phyloP scores from a whole-genome alignment of 92 coral and sea anemone species.

The Umimayanthus chanpuru region DNA sequence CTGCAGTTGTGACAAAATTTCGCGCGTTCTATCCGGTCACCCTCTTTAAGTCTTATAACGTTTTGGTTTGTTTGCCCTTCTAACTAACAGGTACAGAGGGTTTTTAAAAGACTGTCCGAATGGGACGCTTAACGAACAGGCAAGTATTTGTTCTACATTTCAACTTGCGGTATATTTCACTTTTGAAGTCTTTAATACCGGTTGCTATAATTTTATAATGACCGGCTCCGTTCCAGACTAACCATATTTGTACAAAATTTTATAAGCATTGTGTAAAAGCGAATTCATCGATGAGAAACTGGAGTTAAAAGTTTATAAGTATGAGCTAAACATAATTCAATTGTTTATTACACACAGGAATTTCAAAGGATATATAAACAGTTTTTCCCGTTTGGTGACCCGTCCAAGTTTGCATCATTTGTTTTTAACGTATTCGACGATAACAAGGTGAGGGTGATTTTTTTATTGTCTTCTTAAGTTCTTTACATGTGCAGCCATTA shows the following conservation, averaged over 20 bases:
- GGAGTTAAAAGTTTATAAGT: neutral
- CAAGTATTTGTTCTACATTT: conserved; percentile 15
- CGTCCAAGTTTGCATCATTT: conserved; percentile 94
- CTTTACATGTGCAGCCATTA: neutral
- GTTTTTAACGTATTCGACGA: conserved; percentile 98
- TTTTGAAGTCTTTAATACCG: no score
- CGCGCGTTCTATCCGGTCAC: neutral
- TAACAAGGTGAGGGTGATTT: conserved; percentile 71
- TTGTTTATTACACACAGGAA: conserved; percentile 65
- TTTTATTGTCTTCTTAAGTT: neutral
- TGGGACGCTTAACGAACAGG: conserved; percentile 91
- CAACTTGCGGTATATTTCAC: neutral
- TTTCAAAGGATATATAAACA: conserved; percentile 96
- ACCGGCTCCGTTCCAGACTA: neutral
- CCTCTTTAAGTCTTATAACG: neutral
- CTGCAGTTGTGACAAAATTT: neutral
- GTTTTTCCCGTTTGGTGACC: conserved; percentile 95
- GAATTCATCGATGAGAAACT: conserved; percentile 18
- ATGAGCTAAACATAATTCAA: neutral
- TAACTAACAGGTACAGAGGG: conserved; percentile 84
- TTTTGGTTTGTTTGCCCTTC: conserved; percentile 15
- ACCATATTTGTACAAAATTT: conserved; percentile 1
- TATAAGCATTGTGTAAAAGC: conserved; percentile 15
- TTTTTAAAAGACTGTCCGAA: conserved; percentile 94
- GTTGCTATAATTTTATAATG: no score